Conservation (phyloP, 2,888 invertebrate species). For the Biston stratarius region DNA sequence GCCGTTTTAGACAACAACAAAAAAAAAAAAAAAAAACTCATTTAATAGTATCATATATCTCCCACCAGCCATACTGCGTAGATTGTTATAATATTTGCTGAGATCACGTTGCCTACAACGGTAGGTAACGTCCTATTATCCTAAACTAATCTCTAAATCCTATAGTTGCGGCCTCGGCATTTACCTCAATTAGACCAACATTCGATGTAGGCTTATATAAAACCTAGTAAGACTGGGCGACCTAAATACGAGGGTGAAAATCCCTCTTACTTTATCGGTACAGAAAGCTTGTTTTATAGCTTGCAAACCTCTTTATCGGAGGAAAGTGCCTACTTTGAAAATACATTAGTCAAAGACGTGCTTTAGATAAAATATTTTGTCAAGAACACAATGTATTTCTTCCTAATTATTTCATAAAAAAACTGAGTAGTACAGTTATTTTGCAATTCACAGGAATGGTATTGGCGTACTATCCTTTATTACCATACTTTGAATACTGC, state of each 20-base stretch:
- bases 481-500: background rate
- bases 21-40: too few relatives aligned
- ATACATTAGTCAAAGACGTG: slow-evolving; percentile 2
- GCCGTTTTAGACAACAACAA: too few relatives aligned
- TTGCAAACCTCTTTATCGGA: slow-evolving; percentile 22
- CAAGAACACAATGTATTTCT: background rate
- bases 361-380: background rate
- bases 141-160: slow-evolving; percentile 27
- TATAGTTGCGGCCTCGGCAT: slow-evolving; percentile 9
- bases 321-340: slow-evolving; percentile 13
- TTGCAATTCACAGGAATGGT: background rate
- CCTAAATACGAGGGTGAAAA: slow-evolving; percentile 21
- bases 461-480: background rate
- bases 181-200: slow-evolving; percentile 30
- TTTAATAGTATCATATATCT: too few relatives aligned
- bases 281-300: slow-evolving; percentile 25
- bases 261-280: slow-evolving; percentile 24
- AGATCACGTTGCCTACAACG: slow-evolving; percentile 13
- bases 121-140: slow-evolving; percentile 21
- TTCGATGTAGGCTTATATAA: slow-evolving; percentile 29
- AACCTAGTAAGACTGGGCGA: slow-evolving; percentile 21
- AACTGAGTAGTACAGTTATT: background rate
- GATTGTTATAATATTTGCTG: slow-evolving; percentile 5
- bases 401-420: background rate
- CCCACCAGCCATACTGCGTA: too few relatives aligned